phyloP scores from a whole-genome alignment of 2,797 vertebrate species.

The Psittacula derbiana region DNA sequence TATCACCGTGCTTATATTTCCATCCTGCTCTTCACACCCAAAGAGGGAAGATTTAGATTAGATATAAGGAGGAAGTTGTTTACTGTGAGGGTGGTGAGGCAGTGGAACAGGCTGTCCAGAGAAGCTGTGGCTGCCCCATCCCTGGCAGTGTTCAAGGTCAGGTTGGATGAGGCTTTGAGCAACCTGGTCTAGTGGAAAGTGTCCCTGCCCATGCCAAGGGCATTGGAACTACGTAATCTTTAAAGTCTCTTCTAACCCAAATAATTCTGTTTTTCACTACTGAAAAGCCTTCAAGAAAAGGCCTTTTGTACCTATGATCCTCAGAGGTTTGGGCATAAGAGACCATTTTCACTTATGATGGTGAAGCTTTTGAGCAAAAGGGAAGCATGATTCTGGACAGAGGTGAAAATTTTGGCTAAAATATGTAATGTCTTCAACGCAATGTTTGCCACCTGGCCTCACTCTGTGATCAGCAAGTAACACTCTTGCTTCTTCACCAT shows the following conservation, averaged over 20 bases:
- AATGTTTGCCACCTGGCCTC: neutral
- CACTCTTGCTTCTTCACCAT: neutral
- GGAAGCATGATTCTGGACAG: neutral
- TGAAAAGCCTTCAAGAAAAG: neutral
- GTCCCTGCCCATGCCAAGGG: neutral
- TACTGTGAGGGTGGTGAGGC: neutral
- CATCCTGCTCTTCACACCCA: neutral
- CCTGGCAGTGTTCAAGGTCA: neutral
- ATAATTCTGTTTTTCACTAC: neutral
- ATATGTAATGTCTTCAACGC: neutral
- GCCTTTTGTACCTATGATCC: neutral
- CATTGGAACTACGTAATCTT: neutral
- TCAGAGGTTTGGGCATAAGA: neutral
- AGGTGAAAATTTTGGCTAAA: neutral
- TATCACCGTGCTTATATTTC: neutral
- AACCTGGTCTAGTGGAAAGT: neutral
- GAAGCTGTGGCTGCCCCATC: neutral
- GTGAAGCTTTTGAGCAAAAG: neutral
- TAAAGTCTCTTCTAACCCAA: neutral
- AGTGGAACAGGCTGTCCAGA: neutral
- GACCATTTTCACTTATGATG: neutral
- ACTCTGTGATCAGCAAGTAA: neutral
- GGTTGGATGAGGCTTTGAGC: neutral
- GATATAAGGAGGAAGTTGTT: neutral
- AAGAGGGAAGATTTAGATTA: neutral